phyloP scores from a whole-genome alignment of 2,113 vertebrate species.

The Labeo rohita region DNA sequence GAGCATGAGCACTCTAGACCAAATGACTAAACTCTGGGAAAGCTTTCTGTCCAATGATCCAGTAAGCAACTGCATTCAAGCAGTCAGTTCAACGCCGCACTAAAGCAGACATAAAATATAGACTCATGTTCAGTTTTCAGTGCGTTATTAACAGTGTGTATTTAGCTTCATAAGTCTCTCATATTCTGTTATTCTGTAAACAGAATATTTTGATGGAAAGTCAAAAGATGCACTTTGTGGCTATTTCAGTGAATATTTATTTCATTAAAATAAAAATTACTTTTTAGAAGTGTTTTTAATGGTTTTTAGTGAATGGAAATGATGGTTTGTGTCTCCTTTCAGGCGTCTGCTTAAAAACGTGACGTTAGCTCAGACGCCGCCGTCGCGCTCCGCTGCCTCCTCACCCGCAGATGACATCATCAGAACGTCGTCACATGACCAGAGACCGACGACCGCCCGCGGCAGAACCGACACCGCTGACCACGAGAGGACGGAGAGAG shows the following conservation, averaged over 20 bases:
- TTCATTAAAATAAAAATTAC: neutral
- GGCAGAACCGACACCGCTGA: neutral
- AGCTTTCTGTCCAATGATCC: too few relatives aligned
- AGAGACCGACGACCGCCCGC: neutral
- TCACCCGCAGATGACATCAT: neutral
- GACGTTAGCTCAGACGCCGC: neutral
- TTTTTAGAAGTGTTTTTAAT: too few relatives aligned
- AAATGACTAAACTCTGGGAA: neutral
- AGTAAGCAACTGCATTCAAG: too few relatives aligned
- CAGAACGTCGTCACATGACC: constrained; percentile 1
- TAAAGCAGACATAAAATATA: too few relatives aligned
- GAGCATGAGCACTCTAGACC: neutral
- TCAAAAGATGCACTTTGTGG: neutral
- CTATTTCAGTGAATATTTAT: neutral
- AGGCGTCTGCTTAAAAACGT: neutral
- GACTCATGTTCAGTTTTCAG: neutral
- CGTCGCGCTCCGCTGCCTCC: neutral
- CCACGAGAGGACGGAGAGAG: neutral
- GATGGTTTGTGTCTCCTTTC: neutral
- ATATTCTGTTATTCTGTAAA: neutral
- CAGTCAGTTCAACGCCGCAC: too few relatives aligned
- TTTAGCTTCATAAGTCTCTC: neutral
- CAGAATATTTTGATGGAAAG: too few relatives aligned
- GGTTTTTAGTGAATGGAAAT: neutral
- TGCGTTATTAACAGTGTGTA: neutral